Percentiles rank a stretch among this genome's conserved stretches.
Conservation (phyloP, 2,113 vertebrate species). For the Hystrix cristata region DNA sequence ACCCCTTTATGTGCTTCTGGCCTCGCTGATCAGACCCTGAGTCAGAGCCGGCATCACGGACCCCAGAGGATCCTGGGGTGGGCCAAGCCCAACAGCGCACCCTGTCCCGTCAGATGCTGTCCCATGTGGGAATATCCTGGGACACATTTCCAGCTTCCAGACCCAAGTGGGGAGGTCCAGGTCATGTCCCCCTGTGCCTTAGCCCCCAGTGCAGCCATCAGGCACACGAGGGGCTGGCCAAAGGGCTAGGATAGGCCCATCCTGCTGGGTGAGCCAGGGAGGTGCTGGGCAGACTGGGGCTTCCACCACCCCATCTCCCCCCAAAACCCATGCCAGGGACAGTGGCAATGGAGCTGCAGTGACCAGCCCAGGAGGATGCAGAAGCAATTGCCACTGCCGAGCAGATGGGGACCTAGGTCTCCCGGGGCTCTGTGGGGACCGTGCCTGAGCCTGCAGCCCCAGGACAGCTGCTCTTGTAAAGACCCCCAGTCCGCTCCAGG, state of each 20-base stretch:
- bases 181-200: no score
- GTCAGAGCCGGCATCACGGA: no score
- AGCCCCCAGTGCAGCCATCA: background rate
- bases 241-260: background rate
- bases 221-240: background rate
- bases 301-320: background rate
- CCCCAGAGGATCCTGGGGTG: accelerated
- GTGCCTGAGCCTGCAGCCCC: background rate
- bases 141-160: background rate
- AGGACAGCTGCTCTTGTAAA: background rate
- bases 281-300: background rate
- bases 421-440: background rate
- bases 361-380: accelerated
- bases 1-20: background rate
- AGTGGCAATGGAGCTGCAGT: background rate
- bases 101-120: background rate
- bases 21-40: background rate
- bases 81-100: no score
- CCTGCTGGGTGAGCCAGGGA: background rate
- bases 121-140: no score
- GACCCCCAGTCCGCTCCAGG: accelerated
- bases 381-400: no score
- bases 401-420: background rate
- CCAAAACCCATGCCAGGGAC: background rate
- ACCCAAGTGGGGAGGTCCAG: no score